Conservation (phyloP, 2,797 vertebrate genomes). For the Spinus olivaceus region DNA sequence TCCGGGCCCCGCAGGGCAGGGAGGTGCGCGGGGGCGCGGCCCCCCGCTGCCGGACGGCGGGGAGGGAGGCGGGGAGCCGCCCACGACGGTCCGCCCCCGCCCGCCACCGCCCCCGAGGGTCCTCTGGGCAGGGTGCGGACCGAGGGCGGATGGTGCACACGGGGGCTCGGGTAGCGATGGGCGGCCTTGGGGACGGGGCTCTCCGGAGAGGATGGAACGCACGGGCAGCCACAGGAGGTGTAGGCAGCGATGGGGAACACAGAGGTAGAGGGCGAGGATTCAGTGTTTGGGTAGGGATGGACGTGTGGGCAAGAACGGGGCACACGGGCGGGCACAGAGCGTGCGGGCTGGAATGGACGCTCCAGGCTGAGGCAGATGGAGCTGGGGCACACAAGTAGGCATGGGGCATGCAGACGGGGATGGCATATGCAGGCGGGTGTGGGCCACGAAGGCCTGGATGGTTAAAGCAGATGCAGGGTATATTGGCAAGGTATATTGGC, state of each 20-base stretch:
- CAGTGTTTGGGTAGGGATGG: no score
- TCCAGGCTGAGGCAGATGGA: background rate
- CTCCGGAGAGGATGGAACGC: no score
- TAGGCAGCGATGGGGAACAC: background rate
- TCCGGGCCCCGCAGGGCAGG: slow-evolving; percentile 9
- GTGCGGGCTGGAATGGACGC: background rate
- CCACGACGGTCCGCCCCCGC: background rate
- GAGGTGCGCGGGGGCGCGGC: slow-evolving; percentile 10
- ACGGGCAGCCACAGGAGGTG: background rate
- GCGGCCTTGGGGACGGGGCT: background rate
- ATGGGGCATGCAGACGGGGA: no score
- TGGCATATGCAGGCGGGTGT: no score
- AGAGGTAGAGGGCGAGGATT: background rate
- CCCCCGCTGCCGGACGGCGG: background rate
- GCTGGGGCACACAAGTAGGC: no score
- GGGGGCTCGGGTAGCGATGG: background rate
- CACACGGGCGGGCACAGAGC: background rate
- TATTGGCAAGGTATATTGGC: background rate
- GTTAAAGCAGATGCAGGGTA: background rate
- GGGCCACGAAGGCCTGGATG: accelerated
- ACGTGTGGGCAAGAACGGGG: background rate
- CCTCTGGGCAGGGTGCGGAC: background rate
- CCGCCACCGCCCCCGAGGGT: background rate
- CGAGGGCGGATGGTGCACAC: accelerated
- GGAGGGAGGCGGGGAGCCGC: background rate